phyloP scores from a whole-genome alignment of 2,113 vertebrate species.

The Plotosus lineatus region DNA sequence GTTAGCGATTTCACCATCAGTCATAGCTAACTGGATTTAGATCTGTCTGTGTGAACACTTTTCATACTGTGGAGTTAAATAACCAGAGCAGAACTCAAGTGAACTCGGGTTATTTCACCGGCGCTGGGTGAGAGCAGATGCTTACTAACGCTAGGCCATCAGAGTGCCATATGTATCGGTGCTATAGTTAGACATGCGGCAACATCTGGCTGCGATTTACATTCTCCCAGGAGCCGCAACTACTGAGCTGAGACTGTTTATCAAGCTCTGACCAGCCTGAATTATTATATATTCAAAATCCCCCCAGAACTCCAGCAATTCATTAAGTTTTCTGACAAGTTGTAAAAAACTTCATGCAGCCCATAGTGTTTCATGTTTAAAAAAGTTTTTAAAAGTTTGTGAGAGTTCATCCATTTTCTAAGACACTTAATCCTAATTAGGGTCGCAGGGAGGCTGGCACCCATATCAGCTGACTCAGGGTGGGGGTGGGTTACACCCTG shows the following conservation, averaged over 20 bases:
- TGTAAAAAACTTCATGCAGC: background rate
- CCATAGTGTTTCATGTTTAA: background rate
- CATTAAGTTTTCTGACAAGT: background rate
- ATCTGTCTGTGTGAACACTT: background rate
- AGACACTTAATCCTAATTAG: too few species aligned
- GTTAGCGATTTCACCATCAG: background rate
- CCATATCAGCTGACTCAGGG: too few species aligned
- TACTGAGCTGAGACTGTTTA: constrained; percentile 9
- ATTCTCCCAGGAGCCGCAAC: background rate
- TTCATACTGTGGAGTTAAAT: background rate
- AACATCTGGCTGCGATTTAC: constrained; percentile 18
- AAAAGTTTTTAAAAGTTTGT: too few species aligned
- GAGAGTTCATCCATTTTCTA: too few species aligned
- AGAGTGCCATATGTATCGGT: constrained; percentile 17
- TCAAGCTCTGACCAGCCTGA: background rate
- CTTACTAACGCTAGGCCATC: background rate
- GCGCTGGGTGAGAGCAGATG: background rate
- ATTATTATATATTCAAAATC: background rate
- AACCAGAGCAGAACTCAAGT: background rate
- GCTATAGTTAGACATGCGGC: constrained; percentile 11
- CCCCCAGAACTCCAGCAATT: background rate
- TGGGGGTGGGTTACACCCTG: too few species aligned
- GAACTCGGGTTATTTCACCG: background rate
- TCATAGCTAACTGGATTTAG: background rate
- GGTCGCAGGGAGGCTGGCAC: too few species aligned